Percentiles rank a stretch among this genome's conserved stretches.
These are phyloP conservation scores for Dioctria rufipes DNA, from an alignment of 2,888 invertebrate genomes.

Conservation along the genomic window DNA sequence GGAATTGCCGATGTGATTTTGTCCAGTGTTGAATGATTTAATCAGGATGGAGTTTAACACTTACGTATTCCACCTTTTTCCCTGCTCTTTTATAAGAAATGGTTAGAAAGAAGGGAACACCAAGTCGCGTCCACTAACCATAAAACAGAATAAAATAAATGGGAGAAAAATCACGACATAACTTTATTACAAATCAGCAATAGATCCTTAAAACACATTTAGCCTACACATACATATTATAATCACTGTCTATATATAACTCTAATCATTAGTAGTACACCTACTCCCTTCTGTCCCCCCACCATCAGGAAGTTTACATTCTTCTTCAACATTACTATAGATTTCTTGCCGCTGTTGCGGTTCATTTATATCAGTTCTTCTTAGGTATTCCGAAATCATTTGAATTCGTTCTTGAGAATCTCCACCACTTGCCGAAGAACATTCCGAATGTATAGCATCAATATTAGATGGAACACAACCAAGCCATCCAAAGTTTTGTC, in stretches of 20 bases:
- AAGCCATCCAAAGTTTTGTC: slow-evolving; percentile 55
- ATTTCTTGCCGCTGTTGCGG: neutral
- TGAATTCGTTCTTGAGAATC: slow-evolving; percentile 55
- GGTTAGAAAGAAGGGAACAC: no score
- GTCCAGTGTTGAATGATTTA: no score
- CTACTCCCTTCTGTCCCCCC: slow-evolving; percentile 37
- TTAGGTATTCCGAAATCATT: slow-evolving; percentile 55
- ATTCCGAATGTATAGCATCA: slow-evolving; percentile 24
- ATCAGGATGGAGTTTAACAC: no score
- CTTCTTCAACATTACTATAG: neutral
- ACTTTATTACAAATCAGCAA: slow-evolving; percentile 39
- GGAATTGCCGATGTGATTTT: no score
- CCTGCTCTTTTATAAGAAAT: no score
- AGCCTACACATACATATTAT: slow-evolving; percentile 1
- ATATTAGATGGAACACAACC: slow-evolving; percentile 36
- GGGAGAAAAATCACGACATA: neutral
- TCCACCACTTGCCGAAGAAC: slow-evolving; percentile 32
- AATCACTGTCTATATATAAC: neutral
- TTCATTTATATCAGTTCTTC: slow-evolving; percentile 51
- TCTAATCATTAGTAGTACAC: slow-evolving; percentile 19
- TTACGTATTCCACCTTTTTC: no score
- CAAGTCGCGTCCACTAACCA: no score
- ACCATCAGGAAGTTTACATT: slow-evolving; percentile 50
- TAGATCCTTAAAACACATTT: slow-evolving; percentile 22
- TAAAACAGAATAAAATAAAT: no score